Evolutionary conservation across 1,140 invertebrate species (phyloP), one percentile per base, ranked within the genome.

Genomic region (Brachionus plicatilis): DNA sequence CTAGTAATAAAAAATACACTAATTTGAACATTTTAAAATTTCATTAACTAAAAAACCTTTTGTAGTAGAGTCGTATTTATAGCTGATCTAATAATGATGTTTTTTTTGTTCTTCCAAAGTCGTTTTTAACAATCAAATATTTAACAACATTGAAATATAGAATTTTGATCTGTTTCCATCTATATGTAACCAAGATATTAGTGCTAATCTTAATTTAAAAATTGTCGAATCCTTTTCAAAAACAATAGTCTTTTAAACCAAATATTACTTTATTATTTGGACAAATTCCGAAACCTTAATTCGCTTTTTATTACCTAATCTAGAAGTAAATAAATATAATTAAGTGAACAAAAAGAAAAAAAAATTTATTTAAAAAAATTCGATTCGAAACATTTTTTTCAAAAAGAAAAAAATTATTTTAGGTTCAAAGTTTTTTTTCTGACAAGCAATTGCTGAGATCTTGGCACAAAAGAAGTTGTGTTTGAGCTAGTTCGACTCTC

Each of bases 361-460:
- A 41, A 43, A 72, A 43, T 14, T 41, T 41, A 43, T 37, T 41
- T 72, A 17, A 41, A 41, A 72, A 41, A 72, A 45, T 41, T 72
- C 68, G 68, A 72, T 72, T 72, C 68, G 17, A 43, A 72, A 60
- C 17, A 72, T 20, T 41, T 12, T 72, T n/a, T 72, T 41, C 41
- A 72, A 72, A 41, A 17, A 17, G n/a, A 12, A 37, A 37, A 72
- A 41, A 41, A 17, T 76, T 76, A 76, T 76, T 76, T 76, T 53
- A 76, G 43, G 43, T 76, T 76, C 11, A 76, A 29, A 76, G 72
- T 76, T 50, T 76, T 76, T 76, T 76, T 76, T 29, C 72, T 76
- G 41, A 20, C 20, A 7, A 76, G 20, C 50, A 76, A 50, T 50
- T 76, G 72, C 20, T 76, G 72, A 76, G 72, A 24, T 50, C 72